These are phyloP conservation scores for Centroberyx gerrardi DNA, from an alignment of 2,797 vertebrate genomes.

Conservation along the genomic window DNA sequence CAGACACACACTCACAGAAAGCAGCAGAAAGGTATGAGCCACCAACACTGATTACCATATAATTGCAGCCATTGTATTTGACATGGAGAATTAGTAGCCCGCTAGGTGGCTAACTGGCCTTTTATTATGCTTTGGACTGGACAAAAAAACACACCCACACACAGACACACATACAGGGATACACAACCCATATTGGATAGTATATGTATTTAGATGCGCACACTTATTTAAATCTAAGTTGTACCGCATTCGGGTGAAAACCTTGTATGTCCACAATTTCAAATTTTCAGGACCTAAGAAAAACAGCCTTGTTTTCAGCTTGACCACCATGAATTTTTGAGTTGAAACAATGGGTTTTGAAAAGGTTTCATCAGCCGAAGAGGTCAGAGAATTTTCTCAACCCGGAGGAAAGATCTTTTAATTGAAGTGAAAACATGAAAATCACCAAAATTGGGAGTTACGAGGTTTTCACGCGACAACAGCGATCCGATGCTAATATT, in stretches of 20 bases:
- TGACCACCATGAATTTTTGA: too few relatives aligned
- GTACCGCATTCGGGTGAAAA: too few relatives aligned
- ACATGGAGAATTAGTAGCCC: slow-evolving; percentile 86
- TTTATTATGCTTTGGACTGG: slow-evolving; percentile 77
- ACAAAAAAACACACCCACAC: slow-evolving; percentile 61
- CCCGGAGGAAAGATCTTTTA: too few relatives aligned
- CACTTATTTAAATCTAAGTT: slow-evolving; percentile 10
- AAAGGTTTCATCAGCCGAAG: too few relatives aligned
- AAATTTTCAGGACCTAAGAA: too few relatives aligned
- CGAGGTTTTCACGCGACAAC: neutral
- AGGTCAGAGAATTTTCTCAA: too few relatives aligned
- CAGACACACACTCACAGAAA: slow-evolving; percentile 83
- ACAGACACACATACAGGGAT: slow-evolving; percentile 59
- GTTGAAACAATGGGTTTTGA: too few relatives aligned
- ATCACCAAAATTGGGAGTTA: neutral
- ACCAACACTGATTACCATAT: slow-evolving; percentile 93
- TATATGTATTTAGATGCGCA: slow-evolving; percentile 52
- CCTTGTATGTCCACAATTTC: too few relatives aligned
- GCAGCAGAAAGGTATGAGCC: slow-evolving; percentile 86
- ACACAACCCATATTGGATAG: slow-evolving; percentile 38
- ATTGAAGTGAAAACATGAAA: too few relatives aligned
- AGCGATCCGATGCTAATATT: neutral
- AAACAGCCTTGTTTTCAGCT: too few relatives aligned
- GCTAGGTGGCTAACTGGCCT: slow-evolving; percentile 87
- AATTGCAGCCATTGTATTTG: slow-evolving; percentile 93